Percentiles rank a stretch among this genome's conserved stretches.
Conservation (phyloP, 2,113 vertebrate genomes). For the Xenus cinereus region DNA sequence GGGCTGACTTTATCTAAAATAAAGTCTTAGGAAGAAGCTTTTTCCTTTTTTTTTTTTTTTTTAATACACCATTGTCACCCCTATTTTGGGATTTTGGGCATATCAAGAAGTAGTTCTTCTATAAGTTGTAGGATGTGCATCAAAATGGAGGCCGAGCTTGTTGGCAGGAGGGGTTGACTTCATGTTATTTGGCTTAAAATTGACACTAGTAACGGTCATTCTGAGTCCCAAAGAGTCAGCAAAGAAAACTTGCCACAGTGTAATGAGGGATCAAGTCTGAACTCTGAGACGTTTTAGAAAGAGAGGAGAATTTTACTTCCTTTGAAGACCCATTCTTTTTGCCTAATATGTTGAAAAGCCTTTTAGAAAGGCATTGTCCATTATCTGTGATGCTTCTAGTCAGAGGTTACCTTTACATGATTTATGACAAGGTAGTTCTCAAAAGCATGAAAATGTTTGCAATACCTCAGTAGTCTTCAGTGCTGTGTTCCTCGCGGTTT, state of each 20-base stretch:
- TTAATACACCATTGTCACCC: not conserved
- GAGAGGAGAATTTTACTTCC: not conserved
- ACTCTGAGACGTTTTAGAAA: not conserved
- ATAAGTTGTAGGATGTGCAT: not conserved
- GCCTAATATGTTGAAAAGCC: not conserved
- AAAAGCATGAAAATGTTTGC: not conserved
- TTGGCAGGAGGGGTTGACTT: not conserved
- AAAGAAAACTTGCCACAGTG: not conserved
- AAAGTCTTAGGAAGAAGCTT: not conserved
- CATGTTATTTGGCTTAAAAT: not conserved
- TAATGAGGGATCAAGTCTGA: not conserved
- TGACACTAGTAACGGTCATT: not conserved
- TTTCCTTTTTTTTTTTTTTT: not conserved
- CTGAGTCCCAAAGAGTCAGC: not conserved
- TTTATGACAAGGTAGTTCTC: not conserved
- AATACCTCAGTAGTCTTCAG: not conserved
- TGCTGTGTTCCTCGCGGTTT: accelerated
- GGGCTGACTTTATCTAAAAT: not conserved
- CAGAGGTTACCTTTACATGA: not conserved
- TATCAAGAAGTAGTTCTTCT: not conserved
- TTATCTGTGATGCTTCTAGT: not conserved
- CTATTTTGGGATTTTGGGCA: not conserved
- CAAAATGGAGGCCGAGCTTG: not conserved
- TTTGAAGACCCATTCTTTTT: not conserved
- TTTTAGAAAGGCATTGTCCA: not conserved